Base-by-base conservation (phyloP, 2,888 invertebrate genomes). In the Drosophila mimetica region DNA sequence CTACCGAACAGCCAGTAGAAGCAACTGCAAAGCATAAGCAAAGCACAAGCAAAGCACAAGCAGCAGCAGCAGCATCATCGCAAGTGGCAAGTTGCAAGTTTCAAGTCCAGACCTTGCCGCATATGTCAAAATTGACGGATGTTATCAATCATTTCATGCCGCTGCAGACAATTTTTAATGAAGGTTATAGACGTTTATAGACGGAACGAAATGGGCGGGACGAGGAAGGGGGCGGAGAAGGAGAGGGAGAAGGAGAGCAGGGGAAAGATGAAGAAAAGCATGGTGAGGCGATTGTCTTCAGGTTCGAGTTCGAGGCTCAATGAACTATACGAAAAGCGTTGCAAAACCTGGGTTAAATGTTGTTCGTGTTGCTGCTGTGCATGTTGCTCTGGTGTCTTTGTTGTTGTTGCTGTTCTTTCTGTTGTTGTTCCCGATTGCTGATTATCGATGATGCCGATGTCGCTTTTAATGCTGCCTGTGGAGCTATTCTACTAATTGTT, bases 71-170 rank as follows among this genome's bases (percentile, higher is more conserved):
- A 34, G 48, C 63, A 63, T 63, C 64, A 63, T 63, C 63, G 42
- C 63, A 63, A 63, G 64, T 63, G 63, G 63, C 63, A 63, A 63
- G 63, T 63, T 63, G 64, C 48, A 55, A 48, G 54, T 36, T 30
- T 44, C 71, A 32, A 60, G 77, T 71, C 46, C 76, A 71, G 69
- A 74, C 75, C 76, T 71, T 70, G 86, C 85, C 73, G 86, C 82
- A 87, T 82, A 86, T 85, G 85, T 85, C 85, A 85, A 86, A 85
- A 85, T 85, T 88, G 88, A 88, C 85, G 85, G 85, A 88, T 85
- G 85, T 85, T 86, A 85, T 85, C 88, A 85, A 85, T 85, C 85
- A 85, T 85, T 84, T 87, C 75, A 64, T 85, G 82, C 75, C 79
- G 87, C 83, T 82, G 86, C 87, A 87, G 86, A 84, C 87, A 79